Evolutionary conservation across 2,797 vertebrate genomes (phyloP), one percentile per base, ranked within the genome.

Genomic region (Chloroceryle amazona): DNA sequence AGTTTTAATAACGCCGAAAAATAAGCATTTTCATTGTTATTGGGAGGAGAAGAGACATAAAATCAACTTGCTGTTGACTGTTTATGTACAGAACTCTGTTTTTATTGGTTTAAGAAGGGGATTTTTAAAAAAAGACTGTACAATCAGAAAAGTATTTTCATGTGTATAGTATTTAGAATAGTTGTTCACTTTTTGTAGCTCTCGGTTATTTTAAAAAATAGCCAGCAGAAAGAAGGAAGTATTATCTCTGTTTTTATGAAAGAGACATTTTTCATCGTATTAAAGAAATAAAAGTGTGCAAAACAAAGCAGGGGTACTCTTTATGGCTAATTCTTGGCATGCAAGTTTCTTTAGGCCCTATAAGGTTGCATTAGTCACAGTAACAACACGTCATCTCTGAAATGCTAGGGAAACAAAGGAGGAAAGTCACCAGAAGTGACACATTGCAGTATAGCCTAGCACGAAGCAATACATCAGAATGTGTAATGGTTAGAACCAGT

Each of bases 391-490:
- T 81, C 74, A 84, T 82, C 83, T 89, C 70, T 88, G 75, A 95
- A 96, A 60, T 26, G 44, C 29, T 86, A 49, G 84, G 52, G 66
- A 97, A 94, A 96, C 41, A 95, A 95, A 93, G 63, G 47, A 89
- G 37, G 66, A 81, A 96, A 89, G 57, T 92, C 89, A 85, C 73
- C 60, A 85, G 68, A 85, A 81, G 47, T 93, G 92, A 95, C 84
- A 96, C 86, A 65, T 74, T 65, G 76, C 66, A 83, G 54, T 71
- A 90, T 31, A 63, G 84, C 72, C 66, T 62, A 65, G 47, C 71
- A 89, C 70, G 70, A 92, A 94, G 60, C 37, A 86, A 94, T 81
- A 70, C 7, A 91, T 96, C 76, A 93, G 86, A 60, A 89, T 23
- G n/a, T n/a, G 26, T 55, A 73, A 95, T 72, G 63, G 28, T 23